Evolutionary conservation across 2,797 vertebrate genomes (phyloP).

Genomic region (Merluccius polli): DNA sequence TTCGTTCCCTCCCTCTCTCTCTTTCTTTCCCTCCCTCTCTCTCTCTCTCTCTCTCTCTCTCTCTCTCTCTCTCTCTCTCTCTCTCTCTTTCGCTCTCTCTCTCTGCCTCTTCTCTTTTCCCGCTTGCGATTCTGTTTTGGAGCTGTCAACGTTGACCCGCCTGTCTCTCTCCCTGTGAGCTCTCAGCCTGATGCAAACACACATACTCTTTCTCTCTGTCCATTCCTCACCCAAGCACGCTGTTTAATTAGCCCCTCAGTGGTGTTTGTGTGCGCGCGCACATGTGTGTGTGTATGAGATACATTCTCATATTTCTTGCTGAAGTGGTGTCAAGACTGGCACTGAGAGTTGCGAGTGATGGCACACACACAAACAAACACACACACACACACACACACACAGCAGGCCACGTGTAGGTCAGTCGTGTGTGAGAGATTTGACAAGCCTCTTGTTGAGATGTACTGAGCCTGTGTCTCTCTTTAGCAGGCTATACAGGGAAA

Average conservation of each 20-base stretch:
- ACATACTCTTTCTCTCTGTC: conserved; percentile 31
- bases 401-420: conserved; percentile 28
- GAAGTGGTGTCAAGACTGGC: conserved; percentile 65
- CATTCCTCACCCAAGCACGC: conserved; percentile 54
- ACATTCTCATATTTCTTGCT: conserved; percentile 52
- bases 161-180: conserved; percentile 55
- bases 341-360: conserved; percentile 49
- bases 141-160: conserved; percentile 44
- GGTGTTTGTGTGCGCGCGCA: conserved; percentile 33
- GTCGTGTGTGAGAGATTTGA: conserved; percentile 10
- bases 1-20: conserved; percentile 45
- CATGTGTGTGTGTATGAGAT: conserved; percentile 34
- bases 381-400: conserved; percentile 33
- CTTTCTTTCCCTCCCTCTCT: background rate
- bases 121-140: conserved; percentile 38
- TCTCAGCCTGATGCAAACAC: conserved; percentile 51
- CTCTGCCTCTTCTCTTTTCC: conserved; percentile 34
- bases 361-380: conserved; percentile 33
- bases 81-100: background rate
- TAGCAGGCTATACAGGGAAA: conserved; percentile 31
- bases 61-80: background rate
- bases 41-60: background rate
- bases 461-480: conserved; percentile 34
- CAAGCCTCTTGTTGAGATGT: background rate
- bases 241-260: conserved; percentile 74